These are phyloP conservation scores for Helicoverpa assulta DNA, from an alignment of 2,888 invertebrate species.

Conservation along the genomic window DNA sequence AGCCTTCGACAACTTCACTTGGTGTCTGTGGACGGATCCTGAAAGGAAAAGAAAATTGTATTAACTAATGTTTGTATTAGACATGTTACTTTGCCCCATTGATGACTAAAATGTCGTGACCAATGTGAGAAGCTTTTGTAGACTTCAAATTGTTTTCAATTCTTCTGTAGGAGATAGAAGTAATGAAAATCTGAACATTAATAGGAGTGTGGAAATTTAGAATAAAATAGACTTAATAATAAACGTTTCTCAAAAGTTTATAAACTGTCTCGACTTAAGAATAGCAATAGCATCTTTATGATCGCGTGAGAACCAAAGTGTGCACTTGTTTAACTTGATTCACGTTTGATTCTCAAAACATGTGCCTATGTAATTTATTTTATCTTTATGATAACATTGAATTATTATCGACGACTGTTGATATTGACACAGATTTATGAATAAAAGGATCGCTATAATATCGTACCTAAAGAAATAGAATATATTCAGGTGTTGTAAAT, in stretches of 20 bases:
- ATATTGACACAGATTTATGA: constrained; percentile 18
- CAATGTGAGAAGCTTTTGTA: neutral
- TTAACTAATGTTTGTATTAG: no score
- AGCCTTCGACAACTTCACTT: constrained; percentile 98
- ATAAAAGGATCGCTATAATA: neutral
- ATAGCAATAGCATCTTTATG: constrained; percentile 15
- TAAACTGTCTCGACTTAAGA: constrained; percentile 8
- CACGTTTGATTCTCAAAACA: constrained; percentile 13
- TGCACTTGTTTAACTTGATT: constrained; percentile 30
- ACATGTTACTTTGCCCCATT: no score
- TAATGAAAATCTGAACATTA: neutral
- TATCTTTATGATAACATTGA: constrained; percentile 19
- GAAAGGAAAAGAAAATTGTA: constrained; percentile 49
- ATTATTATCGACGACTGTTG: constrained; percentile 1
- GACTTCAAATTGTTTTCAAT: neutral
- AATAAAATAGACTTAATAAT: neutral
- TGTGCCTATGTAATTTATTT: neutral
- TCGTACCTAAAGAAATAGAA: neutral
- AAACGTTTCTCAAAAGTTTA: constrained; percentile 3
- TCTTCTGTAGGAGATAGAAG: neutral
- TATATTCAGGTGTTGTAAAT: constrained; percentile 3
- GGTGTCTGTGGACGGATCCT: constrained; percentile 99
- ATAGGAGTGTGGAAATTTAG: constrained; percentile 5
- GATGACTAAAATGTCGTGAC: no score
- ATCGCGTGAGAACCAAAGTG: constrained; percentile 43